These are phyloP conservation scores for Apostichopus leukothele DNA, from an alignment of 53 echinoderm and acorn worm genomes.

Conservation along the genomic window DNA sequence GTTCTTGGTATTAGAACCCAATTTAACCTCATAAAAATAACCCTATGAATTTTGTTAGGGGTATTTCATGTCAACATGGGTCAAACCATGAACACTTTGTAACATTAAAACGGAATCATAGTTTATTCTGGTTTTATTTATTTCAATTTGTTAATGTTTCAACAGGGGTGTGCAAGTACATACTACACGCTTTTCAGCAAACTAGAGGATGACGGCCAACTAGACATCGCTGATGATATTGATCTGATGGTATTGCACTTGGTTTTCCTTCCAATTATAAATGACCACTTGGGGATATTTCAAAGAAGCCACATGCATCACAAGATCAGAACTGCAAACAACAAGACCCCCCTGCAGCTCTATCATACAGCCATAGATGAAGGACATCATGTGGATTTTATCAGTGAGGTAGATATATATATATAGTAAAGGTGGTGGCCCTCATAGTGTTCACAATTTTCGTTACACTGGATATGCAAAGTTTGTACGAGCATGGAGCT, in stretches of 20 bases:
- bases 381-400: constrained; percentile 12
- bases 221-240: not conserved
- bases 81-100: too few relatives aligned
- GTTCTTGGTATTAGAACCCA: too few relatives aligned
- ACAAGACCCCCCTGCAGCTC: constrained; percentile 31
- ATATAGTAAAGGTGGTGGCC: too few relatives aligned
- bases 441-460: too few relatives aligned
- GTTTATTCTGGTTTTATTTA: too few relatives aligned
- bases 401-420: not conserved
- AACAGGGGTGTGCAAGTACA: constrained; percentile 2
- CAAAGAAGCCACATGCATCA: constrained; percentile 25
- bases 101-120: too few relatives aligned
- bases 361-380: constrained; percentile 3
- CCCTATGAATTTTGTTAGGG: too few relatives aligned
- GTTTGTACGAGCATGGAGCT: too few relatives aligned
- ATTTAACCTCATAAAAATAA: too few relatives aligned
- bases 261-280: too few relatives aligned
- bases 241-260: not conserved
- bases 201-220: not conserved
- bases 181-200: not conserved
- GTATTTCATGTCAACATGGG: too few relatives aligned
- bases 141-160: not conserved
- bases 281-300: not conserved
- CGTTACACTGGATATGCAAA: too few relatives aligned
- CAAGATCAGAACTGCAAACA: constrained; percentile 16